These are phyloP conservation scores for Elephantulus edwardii DNA, from an alignment of 2,113 vertebrate species.

Conservation along the genomic window DNA sequence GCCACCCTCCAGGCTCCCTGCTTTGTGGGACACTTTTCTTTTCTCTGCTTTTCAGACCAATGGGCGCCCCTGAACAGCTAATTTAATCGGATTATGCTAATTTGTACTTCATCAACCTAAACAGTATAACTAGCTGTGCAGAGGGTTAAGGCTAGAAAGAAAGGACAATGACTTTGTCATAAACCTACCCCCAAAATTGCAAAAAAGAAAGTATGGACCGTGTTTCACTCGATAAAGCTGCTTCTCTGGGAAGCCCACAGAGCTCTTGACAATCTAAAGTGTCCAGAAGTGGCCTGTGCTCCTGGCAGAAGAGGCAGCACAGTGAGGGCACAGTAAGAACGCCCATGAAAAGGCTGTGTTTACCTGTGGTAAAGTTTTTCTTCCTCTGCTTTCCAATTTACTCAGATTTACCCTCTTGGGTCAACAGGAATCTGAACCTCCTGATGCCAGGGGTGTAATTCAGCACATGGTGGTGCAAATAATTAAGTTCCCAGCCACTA, in stretches of 20 bases:
- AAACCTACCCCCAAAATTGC: constrained; percentile 68
- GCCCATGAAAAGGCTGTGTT: constrained; percentile 66
- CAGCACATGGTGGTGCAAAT: neutral
- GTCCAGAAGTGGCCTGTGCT: constrained; percentile 67
- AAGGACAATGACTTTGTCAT: constrained; percentile 76
- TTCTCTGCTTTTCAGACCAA: constrained; percentile 85
- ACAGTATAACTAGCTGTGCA: constrained; percentile 85
- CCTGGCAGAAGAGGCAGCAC: constrained; percentile 42
- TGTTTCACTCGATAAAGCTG: constrained; percentile 81
- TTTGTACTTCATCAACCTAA: constrained; percentile 97
- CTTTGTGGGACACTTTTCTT: constrained; percentile 93
- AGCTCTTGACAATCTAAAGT: constrained; percentile 83
- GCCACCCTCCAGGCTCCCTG: constrained; percentile 84
- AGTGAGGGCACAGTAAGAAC: constrained; percentile 1
- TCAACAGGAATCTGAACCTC: neutral
- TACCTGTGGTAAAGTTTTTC: constrained; percentile 7
- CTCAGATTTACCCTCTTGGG: constrained; percentile 8
- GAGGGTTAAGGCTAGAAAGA: constrained; percentile 73
- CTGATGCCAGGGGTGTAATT: neutral
- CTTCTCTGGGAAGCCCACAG: constrained; percentile 77
- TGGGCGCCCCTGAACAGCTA: constrained; percentile 88
- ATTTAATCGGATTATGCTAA: constrained; percentile 99
- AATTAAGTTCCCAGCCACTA: neutral
- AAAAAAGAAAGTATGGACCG: constrained; percentile 53
- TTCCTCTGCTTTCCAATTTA: constrained; percentile 54